These are phyloP conservation scores for Poeciliopsis presidionis DNA, from an alignment of 2,797 vertebrate species.

Conservation along the genomic window DNA sequence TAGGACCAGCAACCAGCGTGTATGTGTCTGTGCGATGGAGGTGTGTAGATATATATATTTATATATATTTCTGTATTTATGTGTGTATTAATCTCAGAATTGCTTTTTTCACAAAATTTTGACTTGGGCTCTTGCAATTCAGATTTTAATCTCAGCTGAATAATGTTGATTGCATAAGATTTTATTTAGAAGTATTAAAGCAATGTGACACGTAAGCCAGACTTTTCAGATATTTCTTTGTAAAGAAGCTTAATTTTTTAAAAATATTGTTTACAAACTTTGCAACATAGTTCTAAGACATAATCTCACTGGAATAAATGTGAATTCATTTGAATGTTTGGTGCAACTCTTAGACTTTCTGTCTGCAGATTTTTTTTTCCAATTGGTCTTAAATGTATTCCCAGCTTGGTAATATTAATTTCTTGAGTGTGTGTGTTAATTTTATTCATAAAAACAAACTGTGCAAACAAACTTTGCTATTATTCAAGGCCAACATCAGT, in stretches of 20 bases:
- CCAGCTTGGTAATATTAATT: neutral
- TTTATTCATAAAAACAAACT: neutral
- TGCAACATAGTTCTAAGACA: neutral
- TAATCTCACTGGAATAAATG: neutral
- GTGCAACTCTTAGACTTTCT: neutral
- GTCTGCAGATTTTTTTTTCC: neutral
- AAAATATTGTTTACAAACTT: neutral
- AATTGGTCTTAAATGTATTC: neutral
- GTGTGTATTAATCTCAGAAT: too few species aligned
- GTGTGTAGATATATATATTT: neutral
- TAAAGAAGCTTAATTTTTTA: neutral
- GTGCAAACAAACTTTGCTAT: neutral
- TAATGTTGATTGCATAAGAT: neutral
- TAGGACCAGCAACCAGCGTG: constrained; percentile 22
- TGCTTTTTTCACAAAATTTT: too few species aligned
- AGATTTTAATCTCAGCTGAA: neutral
- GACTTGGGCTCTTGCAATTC: too few species aligned
- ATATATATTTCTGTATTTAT: too few species aligned
- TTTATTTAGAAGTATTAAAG: neutral
- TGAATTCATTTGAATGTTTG: neutral
- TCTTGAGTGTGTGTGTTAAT: neutral
- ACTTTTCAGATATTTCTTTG: neutral
- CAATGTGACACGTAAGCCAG: neutral
- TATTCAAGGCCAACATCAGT: constrained; percentile 2
- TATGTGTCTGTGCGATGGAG: constrained; percentile 16